Conservation (phyloP, 1,140 invertebrate genomes). For the Pristionchus pacificus region DNA sequence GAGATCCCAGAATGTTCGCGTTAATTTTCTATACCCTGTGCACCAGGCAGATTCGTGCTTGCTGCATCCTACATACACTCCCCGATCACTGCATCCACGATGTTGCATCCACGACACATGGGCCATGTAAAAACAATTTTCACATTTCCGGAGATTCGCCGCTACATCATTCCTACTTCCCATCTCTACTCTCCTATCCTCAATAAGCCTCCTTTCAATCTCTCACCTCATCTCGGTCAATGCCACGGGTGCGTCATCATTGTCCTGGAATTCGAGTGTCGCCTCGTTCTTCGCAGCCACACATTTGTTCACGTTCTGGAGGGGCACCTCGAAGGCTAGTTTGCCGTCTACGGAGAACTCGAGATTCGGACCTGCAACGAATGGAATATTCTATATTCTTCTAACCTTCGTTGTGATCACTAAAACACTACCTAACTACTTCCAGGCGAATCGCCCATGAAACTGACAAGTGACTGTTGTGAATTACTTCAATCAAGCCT, state of each 20-base stretch:
- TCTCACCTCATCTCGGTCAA: constrained; percentile 96
- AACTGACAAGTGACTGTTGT: background rate
- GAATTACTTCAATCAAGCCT: background rate
- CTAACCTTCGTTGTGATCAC: constrained; percentile 11
- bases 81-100: too few relatives aligned
- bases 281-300: constrained; percentile 98
- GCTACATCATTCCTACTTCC: constrained; percentile 72
- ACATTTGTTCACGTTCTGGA: constrained; percentile 91
- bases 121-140: too few relatives aligned
- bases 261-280: constrained; percentile 95
- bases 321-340: constrained; percentile 88
- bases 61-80: too few relatives aligned
- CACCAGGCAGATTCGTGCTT: too few relatives aligned
- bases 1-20: too few relatives aligned
- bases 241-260: constrained; percentile 93
- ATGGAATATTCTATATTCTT: background rate
- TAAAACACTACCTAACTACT: constrained; percentile 1
- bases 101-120: too few relatives aligned
- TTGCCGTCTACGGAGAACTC: constrained; percentile 80
- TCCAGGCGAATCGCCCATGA: background rate
- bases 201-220: constrained; percentile 84
- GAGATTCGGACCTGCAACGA: constrained; percentile 70
- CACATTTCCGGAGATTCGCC: background rate
- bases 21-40: too few relatives aligned
- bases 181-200: constrained; percentile 58